Evolutionary conservation across 2,888 invertebrate species (phyloP).

Genomic region (Habrosyne pyritoides): DNA sequence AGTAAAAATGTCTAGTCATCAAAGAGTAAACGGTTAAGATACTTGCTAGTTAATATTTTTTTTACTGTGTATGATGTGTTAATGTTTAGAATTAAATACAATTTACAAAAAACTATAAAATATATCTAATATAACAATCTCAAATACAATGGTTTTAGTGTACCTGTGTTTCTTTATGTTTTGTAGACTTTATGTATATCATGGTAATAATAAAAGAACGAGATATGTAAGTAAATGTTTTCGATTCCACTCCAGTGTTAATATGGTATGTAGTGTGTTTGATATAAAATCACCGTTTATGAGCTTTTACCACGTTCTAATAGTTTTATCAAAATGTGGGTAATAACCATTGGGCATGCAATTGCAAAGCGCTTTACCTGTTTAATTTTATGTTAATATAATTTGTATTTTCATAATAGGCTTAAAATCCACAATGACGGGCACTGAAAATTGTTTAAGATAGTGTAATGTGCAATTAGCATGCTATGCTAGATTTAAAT

Average conservation of each 20-base stretch:
- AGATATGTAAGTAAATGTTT: no score
- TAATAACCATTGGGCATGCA: conserved; percentile 61
- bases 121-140: no score
- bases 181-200: no score
- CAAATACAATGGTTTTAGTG: no score
- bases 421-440: conserved; percentile 42
- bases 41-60: conserved; percentile 26
- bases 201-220: no score
- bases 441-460: conserved; percentile 45
- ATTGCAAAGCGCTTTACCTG: conserved; percentile 40
- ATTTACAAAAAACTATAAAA: no score
- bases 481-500: conserved; percentile 31
- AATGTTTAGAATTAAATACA: no score
- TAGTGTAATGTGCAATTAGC: conserved; percentile 50
- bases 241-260: not conserved
- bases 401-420: conserved; percentile 57
- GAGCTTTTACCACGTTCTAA: conserved; percentile 37
- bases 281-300: conserved; percentile 17
- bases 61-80: not conserved
- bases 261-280: not conserved
- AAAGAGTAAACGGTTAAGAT: conserved; percentile 45
- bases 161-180: no score
- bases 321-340: conserved; percentile 50
- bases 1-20: conserved; percentile 60
- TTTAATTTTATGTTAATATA: conserved; percentile 47